Evolutionary conservation across 2,888 invertebrate genomes (phyloP).

Genomic region (Pseudoips prasinana): DNA sequence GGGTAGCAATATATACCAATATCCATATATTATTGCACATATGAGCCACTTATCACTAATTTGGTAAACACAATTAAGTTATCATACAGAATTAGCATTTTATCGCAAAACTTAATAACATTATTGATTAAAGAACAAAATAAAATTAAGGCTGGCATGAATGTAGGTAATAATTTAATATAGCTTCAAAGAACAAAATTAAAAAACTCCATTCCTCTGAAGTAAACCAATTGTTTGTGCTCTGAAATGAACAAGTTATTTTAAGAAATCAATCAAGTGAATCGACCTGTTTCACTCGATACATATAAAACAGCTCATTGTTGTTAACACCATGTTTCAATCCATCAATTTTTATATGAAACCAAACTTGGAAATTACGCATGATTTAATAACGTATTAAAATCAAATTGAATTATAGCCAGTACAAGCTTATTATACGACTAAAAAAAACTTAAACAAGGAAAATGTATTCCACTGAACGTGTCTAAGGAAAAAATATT

Average conservation of each 20-base stretch:
- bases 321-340: no score
- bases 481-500: no score
- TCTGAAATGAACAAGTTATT: no score
- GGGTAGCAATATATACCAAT: no score
- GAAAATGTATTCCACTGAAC: not conserved
- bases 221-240: no score
- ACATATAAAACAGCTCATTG: no score
- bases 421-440: slow-evolving; percentile 24
- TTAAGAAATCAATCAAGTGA: not conserved
- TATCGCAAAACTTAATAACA: not conserved
- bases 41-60: not conserved
- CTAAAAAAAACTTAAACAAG: slow-evolving; percentile 10
- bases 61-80: no score
- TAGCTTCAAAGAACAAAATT: no score
- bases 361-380: slow-evolving; percentile 9
- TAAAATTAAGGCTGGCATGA: not conserved
- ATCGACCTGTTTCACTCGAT: slow-evolving; percentile 10
- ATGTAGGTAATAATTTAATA: no score
- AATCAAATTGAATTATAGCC: slow-evolving; percentile 18
- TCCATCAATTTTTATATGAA: slow-evolving; percentile 12
- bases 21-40: no score
- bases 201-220: no score
- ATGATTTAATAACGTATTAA: slow-evolving; percentile 28
- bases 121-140: not conserved
- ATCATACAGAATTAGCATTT: not conserved